Base-by-base conservation (phyloP, 1,140 invertebrate species). In the Bactericera cockerelli region DNA sequence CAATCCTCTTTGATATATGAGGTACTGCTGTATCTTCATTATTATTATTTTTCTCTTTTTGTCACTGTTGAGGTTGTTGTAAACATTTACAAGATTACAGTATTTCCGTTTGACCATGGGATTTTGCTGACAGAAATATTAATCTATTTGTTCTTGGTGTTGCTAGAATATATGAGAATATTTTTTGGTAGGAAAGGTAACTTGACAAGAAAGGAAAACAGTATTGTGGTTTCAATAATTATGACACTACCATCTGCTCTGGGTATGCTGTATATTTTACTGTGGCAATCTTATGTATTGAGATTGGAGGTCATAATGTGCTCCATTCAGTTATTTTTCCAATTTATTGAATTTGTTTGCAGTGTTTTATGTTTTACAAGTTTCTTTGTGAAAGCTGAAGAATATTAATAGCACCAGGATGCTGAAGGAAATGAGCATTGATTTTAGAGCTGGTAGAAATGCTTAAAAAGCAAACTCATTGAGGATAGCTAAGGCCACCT, bases 1-100 rank as follows among this genome's bases (percentile, higher is more conserved):
- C 59, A 61, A 19, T 56, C 59, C n/a, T 61, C 59, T 21, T 26
- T 61, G n/a, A 33, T 33, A n/a, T 57, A 56, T 26, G 59, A 61
- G 56, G 26, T 61, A 13, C 57, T 61, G 42, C 21, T 61, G 4
- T 61, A 61, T 42, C 42, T 61, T 2, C 56, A 61, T 28, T 56
- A 28, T 25, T 57, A 61, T 42, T 61, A 56, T 28, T 57, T 61
- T 25, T 36, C 33, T 24, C 1, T 61, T n/a, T 61, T 61, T 33
- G 36, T 56, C n/a, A 55, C 57, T 24, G 3, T 25, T 16, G 59
- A 61, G 56, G 3, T 36, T 1, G 24, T 61, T 21, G 19, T 55
- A 13, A 38, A 33, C 14, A 10, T 61, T 24, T 61, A 56, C 26
- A 61, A 61, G 56, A 33, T 56, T 24, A 31, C 24, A 10, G 31